These are phyloP conservation scores for Temnopleurus reevesii DNA, from an alignment of 53 echinoderm and acorn worm species.

Conservation along the genomic window DNA sequence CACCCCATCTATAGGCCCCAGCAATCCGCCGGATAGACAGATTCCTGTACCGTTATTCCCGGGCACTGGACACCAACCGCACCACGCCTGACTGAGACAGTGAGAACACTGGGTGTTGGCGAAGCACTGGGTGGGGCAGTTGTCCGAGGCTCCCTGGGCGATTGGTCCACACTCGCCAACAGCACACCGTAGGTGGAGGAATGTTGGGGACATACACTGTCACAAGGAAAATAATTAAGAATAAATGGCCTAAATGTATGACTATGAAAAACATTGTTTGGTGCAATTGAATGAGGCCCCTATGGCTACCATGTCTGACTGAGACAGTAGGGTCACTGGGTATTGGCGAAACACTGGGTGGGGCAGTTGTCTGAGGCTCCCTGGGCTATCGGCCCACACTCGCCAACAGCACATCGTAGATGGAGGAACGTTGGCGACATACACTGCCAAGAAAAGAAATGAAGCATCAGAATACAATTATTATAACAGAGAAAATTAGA, in stretches of 20 bases:
- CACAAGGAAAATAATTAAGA: not conserved
- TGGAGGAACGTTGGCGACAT: constrained; percentile 81
- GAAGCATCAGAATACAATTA: no score
- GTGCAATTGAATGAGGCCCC: no score
- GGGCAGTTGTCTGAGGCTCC: constrained; percentile 63
- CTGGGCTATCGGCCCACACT: constrained; percentile 73
- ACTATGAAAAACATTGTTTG: no score
- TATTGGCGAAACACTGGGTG: constrained; percentile 62
- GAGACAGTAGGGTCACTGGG: constrained; percentile 74
- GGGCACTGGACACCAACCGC: constrained; percentile 93
- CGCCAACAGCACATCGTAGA: constrained; percentile 70
- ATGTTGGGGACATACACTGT: constrained; percentile 87
- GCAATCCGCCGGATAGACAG: constrained; percentile 85
- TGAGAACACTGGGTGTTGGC: constrained; percentile 72
- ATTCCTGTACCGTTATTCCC: constrained; percentile 80
- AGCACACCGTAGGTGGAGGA: constrained; percentile 75
- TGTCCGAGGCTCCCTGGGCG: constrained; percentile 48
- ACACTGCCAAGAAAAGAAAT: constrained; percentile 66
- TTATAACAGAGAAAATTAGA: no score
- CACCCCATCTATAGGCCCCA: constrained; percentile 68
- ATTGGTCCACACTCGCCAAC: constrained; percentile 84
- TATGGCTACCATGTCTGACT: constrained; percentile 77
- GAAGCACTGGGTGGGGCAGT: constrained; percentile 77
- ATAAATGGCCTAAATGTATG: no score
- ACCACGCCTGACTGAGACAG: constrained; percentile 79